Conservation (phyloP, 2,113 vertebrate species). For the Brienomyrus longianalis region DNA sequence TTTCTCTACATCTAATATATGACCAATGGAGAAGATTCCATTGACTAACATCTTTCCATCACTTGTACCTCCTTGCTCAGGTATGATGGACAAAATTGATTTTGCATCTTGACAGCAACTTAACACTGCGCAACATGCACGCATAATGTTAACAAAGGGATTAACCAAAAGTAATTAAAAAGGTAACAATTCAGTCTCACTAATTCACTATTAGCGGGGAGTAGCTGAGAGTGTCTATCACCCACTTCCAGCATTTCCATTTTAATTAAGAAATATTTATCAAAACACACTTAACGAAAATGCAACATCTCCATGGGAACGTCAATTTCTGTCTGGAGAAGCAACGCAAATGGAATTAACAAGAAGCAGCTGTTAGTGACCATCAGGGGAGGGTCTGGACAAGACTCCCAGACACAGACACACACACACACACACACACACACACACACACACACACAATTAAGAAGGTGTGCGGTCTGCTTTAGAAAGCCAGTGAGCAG, state of each 20-base stretch:
- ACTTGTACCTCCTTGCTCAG: neutral
- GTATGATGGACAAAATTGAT: neutral
- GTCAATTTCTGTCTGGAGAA: neutral
- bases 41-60: neutral
- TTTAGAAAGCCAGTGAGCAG: neutral
- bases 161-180: neutral
- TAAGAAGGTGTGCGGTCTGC: neutral
- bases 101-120: neutral
- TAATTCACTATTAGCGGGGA: neutral
- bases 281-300: neutral
- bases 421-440: neutral
- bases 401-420: neutral
- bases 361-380: neutral
- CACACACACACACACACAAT: neutral
- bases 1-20: too few relatives aligned
- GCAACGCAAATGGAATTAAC: neutral
- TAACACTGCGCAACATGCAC: neutral
- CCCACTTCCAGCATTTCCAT: neutral
- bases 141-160: neutral
- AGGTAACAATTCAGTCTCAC: neutral
- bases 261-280: neutral
- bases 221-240: neutral
- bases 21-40: neutral
- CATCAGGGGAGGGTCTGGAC: neutral
- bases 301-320: neutral